Evolutionary conservation across 2,888 invertebrate species (phyloP).

Genomic region (Drosophila formosana): DNA sequence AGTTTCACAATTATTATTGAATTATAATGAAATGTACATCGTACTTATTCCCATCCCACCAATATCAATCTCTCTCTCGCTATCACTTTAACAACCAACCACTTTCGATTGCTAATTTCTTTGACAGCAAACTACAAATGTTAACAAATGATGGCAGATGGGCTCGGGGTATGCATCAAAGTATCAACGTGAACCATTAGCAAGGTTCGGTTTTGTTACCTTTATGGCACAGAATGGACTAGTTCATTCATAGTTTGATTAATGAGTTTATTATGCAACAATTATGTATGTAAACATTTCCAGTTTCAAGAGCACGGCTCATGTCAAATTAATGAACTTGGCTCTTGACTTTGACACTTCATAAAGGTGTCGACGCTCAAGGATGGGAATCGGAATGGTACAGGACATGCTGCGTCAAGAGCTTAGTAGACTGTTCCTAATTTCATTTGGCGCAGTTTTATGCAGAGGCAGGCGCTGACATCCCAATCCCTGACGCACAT

Average conservation of each 20-base stretch:
- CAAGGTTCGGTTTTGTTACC: conserved; percentile 30
- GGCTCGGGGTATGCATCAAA: conserved; percentile 54
- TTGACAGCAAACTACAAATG: conserved; percentile 33
- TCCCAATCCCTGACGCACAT: conserved; percentile 58
- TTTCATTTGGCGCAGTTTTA: conserved; percentile 76
- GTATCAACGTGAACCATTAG: conserved; percentile 68
- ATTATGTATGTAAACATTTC: conserved; percentile 76
- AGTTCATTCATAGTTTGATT: conserved; percentile 68
- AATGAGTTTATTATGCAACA: conserved; percentile 82
- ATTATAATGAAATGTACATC: not conserved
- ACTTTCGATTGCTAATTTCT: conserved; percentile 6
- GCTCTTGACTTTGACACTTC: conserved; percentile 78
- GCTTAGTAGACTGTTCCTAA: conserved; percentile 55
- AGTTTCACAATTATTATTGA: not conserved
- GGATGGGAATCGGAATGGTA: conserved; percentile 34
- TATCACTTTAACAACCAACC: not conserved
- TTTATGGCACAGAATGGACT: conserved; percentile 31
- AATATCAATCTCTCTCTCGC: not conserved
- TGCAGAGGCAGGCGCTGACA: conserved; percentile 66
- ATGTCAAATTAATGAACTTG: conserved; percentile 79
- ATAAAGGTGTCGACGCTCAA: conserved; percentile 75
- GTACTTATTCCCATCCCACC: not conserved
- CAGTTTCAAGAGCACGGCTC: conserved; percentile 68
- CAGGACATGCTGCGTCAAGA: conserved; percentile 27
- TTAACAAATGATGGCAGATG: conserved; percentile 68